phyloP scores from a whole-genome alignment of 35 echinoderm and acorn worm species.

The Holothuria glaberrima region DNA sequence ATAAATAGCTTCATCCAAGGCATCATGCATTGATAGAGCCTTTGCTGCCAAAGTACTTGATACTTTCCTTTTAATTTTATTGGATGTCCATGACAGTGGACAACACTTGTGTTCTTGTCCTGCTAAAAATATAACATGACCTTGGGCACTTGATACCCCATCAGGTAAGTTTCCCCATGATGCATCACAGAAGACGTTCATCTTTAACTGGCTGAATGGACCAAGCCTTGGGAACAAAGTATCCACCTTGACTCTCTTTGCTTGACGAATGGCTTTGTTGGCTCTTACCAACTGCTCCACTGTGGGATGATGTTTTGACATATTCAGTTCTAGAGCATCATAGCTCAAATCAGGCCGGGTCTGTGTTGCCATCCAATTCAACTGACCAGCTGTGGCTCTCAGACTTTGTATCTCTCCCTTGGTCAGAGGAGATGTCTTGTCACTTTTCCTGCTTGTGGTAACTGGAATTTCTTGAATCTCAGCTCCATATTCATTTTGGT shows the following conservation, averaged over 20 bases:
- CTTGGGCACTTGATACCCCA: conserved; percentile 28
- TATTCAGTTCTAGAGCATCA: conserved; percentile 68
- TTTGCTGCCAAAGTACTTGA: conserved; percentile 29
- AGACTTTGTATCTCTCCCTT: conserved; percentile 42
- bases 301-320: conserved; percentile 42
- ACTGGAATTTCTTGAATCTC: conserved; percentile 50
- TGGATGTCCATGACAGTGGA: conserved; percentile 14
- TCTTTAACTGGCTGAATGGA: conserved; percentile 32
- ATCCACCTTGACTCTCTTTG: conserved; percentile 1
- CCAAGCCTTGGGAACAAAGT: neutral
- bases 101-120: conserved; percentile 8
- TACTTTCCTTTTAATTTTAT: conserved; percentile 9
- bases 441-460: conserved; percentile 6
- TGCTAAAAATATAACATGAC: conserved; percentile 40
- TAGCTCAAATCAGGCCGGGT: conserved; percentile 55
- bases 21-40: conserved; percentile 13
- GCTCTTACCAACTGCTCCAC: conserved; percentile 41
- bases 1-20: conserved; percentile 19
- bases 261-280: conserved; percentile 5
- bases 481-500: conserved; percentile 39
- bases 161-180: conserved; percentile 36
- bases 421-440: conserved; percentile 39
- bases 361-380: conserved; percentile 62
- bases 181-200: conserved; percentile 44
- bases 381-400: conserved; percentile 55